Conservation (phyloP, 1,140 invertebrate genomes). For the Pseudomyrmex cubaensis region DNA sequence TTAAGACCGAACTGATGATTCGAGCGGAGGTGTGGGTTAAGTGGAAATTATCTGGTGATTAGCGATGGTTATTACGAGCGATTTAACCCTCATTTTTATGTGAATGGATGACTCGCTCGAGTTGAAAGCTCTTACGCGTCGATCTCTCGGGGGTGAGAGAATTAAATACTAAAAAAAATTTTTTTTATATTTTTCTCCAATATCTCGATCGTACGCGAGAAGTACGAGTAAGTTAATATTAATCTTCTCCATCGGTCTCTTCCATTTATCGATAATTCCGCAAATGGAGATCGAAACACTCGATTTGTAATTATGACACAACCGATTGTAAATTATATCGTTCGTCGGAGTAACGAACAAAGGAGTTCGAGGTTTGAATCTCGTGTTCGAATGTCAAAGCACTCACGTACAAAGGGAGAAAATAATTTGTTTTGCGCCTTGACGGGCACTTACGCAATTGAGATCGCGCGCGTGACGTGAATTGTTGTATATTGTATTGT, state of each 20-base stretch:
- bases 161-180: not conserved
- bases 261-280: not conserved
- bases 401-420: not conserved
- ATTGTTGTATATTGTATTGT: not conserved
- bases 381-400: no score
- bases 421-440: not conserved
- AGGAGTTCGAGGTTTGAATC: no score
- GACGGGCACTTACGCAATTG: conserved; percentile 35
- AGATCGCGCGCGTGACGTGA: conserved; percentile 12
- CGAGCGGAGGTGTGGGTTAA: conserved; percentile 33
- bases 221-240: not conserved
- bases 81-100: conserved; percentile 47
- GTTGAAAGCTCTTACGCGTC: conserved; percentile 55
- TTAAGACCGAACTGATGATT: conserved; percentile 46
- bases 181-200: not conserved
- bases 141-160: not conserved
- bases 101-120: conserved; percentile 39
- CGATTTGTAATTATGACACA: no score
- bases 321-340: no score
- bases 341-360: no score
- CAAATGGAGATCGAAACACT: not conserved
- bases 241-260: not conserved
- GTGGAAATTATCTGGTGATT: conserved; percentile 51
- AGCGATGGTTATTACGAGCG: conserved; percentile 47
- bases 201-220: not conserved